These are phyloP conservation scores for Chrysemys picta DNA, from an alignment of 2,113 vertebrate species.

Conservation along the genomic window DNA sequence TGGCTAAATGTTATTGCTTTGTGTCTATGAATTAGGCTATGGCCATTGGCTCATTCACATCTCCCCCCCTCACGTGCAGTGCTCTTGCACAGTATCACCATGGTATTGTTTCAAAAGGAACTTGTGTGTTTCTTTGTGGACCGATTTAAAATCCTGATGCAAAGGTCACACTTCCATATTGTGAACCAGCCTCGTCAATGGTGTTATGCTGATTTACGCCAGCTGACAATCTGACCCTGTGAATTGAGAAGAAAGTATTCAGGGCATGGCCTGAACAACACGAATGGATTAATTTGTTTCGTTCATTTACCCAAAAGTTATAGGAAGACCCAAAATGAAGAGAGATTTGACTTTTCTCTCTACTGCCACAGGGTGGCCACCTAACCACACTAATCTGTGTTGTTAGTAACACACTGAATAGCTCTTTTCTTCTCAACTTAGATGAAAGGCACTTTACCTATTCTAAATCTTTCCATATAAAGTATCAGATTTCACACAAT, in stretches of 20 bases:
- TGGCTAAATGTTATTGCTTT: not conserved
- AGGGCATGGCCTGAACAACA: not conserved
- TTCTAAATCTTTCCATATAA: not conserved
- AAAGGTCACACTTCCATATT: not conserved
- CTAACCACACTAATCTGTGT: not conserved
- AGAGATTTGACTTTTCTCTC: not conserved
- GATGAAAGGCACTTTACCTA: not conserved
- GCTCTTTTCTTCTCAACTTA: not conserved
- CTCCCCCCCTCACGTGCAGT: not conserved
- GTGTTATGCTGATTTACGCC: not conserved
- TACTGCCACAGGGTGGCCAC: constrained; percentile 59
- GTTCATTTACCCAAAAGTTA: not conserved
- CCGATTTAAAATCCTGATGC: not conserved
- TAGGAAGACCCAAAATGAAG: not conserved
- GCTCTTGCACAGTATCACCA: not conserved
- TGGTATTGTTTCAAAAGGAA: not conserved
- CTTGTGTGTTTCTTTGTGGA: not conserved
- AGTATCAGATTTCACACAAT: not conserved
- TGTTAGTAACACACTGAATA: not conserved
- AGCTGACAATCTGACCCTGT: not conserved
- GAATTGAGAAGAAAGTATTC: not conserved
- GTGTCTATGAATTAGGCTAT: not conserved
- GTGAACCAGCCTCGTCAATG: not conserved
- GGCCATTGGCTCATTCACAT: not conserved
- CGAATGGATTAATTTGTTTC: not conserved